A percentile compares a stretch with the other conserved stretches of the same genome.
Evolutionary conservation across 2,797 vertebrate species (phyloP).

Genomic region (Muscicapa comitata): DNA sequence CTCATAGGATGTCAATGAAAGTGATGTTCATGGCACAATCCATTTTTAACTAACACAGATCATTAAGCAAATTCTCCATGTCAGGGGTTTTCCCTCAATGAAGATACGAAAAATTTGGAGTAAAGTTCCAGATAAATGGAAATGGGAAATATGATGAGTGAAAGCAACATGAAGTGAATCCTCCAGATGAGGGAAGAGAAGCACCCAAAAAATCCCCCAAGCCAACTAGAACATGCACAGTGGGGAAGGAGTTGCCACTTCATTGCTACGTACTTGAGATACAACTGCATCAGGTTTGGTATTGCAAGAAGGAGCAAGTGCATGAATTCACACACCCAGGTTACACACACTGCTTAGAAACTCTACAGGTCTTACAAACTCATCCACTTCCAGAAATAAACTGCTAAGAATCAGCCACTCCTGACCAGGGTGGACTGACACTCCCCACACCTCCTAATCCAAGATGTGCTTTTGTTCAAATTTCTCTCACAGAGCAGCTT

Average conservation of each 20-base stretch:
- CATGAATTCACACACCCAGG: not conserved
- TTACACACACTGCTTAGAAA: not conserved
- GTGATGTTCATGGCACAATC: not conserved
- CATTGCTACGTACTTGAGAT: not conserved
- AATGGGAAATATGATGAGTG: not conserved
- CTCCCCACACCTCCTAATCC: not conserved
- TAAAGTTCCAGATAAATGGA: not conserved
- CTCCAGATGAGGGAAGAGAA: not conserved
- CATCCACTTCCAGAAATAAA: not conserved
- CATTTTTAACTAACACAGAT: not conserved
- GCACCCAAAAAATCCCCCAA: not conserved
- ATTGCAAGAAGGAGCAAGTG: not conserved
- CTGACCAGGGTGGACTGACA: not conserved
- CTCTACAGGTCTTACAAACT: not conserved
- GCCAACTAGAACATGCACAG: fast-evolving
- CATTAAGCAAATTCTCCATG: not conserved
- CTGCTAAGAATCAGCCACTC: not conserved
- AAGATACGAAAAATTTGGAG: not conserved
- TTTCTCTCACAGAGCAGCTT: not conserved
- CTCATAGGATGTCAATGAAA: not conserved
- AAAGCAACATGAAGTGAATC: not conserved
- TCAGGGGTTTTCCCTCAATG: not conserved
- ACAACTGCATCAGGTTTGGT: not conserved
- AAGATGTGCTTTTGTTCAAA: not conserved
- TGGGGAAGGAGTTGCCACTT: not conserved